These are phyloP conservation scores for Perdita meconis DNA, from an alignment of 2,888 invertebrate species.

Conservation along the genomic window DNA sequence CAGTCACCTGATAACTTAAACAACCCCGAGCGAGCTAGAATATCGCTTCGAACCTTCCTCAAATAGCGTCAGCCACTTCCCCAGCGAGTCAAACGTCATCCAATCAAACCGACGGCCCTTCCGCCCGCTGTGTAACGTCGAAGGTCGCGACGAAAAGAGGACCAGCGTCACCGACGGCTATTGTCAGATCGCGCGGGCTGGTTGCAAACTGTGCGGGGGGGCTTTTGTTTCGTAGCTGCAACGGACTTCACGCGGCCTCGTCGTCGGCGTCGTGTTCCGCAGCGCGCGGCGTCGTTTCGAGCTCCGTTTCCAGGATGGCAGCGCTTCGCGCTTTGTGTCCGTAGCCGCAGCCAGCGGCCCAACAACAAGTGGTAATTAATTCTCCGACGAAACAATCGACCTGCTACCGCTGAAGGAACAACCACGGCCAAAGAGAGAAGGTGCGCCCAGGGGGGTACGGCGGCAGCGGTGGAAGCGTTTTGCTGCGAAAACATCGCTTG, in stretches of 20 bases:
- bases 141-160: slow-evolving; percentile 41
- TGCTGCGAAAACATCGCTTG: slow-evolving; percentile 42
- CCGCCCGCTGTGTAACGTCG: not conserved
- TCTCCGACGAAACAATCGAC: slow-evolving; percentile 77
- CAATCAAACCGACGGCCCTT: not conserved
- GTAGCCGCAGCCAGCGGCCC: slow-evolving; percentile 56
- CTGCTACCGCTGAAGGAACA: slow-evolving; percentile 48
- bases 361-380: slow-evolving; percentile 82
- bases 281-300: slow-evolving; percentile 46
- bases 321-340: slow-evolving; percentile 78
- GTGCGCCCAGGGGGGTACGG: slow-evolving; percentile 6
- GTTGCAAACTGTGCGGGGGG: slow-evolving; percentile 28
- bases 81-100: not conserved
- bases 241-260: slow-evolving; percentile 51
- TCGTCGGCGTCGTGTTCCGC: slow-evolving; percentile 48
- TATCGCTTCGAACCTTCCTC: not conserved
- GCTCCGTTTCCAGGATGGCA: slow-evolving; percentile 74
- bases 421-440: slow-evolving; percentile 18
- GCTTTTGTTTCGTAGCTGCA: slow-evolving; percentile 43
- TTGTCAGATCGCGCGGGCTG: slow-evolving; percentile 40
- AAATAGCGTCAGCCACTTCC: no score
- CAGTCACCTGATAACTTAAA: not conserved
- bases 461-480: slow-evolving; percentile 51
- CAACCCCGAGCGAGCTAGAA: not conserved
- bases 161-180: slow-evolving; percentile 48